Evolutionary conservation across 2,797 vertebrate genomes (phyloP).

Genomic region (Brachymystax lenok): DNA sequence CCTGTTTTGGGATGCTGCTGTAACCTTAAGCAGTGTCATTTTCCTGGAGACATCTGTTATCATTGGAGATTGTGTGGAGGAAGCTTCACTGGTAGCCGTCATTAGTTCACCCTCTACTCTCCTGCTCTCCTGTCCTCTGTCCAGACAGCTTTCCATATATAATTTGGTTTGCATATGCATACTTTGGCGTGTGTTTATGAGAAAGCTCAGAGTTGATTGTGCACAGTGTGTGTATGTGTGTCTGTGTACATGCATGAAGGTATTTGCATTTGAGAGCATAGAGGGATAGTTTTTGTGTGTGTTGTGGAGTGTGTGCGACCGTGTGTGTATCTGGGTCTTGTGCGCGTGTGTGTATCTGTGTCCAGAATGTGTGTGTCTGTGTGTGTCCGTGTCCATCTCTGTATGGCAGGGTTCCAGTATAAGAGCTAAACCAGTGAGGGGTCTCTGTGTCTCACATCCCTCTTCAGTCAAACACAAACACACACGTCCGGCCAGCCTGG

Average conservation of each 20-base stretch:
- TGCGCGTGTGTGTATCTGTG: conserved; percentile 30
- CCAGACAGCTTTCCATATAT: conserved; percentile 14
- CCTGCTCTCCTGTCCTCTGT: conserved; percentile 18
- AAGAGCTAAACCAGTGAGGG: conserved; percentile 74
- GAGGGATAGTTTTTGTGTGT: neutral
- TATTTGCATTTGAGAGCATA: too few species aligned
- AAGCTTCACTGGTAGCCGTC: conserved; percentile 54
- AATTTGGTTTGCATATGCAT: conserved; percentile 23
- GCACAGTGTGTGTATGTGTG: neutral
- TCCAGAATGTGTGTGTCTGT: conserved; percentile 11
- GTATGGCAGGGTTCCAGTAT: conserved; percentile 74
- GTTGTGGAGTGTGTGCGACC: conserved; percentile 13
- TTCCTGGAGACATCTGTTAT: conserved; percentile 72
- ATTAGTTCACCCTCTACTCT: conserved; percentile 50
- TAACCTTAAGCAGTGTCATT: conserved; percentile 75
- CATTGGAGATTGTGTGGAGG: conserved; percentile 48
- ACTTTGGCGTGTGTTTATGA: conserved; percentile 41
- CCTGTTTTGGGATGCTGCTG: conserved; percentile 76
- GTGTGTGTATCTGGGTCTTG: conserved; percentile 26
- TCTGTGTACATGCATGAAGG: neutral
- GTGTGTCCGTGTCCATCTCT: conserved; percentile 64
- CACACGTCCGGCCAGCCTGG: conserved; percentile 84
- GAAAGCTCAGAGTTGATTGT: conserved; percentile 33
- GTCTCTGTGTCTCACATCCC: conserved; percentile 82
- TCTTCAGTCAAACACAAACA: conserved; percentile 87